A percentile compares a stretch with the other conserved stretches of the same genome.
Evolutionary conservation across 2,797 vertebrate genomes (phyloP).

Genomic region (Leptatherina wallacei): DNA sequence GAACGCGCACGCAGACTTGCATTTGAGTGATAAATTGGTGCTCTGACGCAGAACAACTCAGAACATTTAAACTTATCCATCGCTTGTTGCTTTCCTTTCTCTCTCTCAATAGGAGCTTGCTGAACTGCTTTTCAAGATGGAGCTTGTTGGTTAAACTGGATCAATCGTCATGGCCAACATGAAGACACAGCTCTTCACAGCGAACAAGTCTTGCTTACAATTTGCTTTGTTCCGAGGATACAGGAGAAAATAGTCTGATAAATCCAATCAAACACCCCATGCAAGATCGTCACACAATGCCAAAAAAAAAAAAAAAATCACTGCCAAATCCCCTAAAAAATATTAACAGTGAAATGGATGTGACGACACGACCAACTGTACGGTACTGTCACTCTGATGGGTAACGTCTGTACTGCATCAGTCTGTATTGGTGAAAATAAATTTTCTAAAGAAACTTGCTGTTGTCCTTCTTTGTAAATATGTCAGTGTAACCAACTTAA

Average conservation of each 20-base stretch:
- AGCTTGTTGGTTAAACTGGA: conserved; percentile 21
- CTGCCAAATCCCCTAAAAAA: conserved; percentile 25
- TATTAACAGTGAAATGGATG: not conserved
- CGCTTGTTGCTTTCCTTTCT: conserved; percentile 40
- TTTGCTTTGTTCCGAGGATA: conserved; percentile 7
- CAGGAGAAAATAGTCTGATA: not conserved
- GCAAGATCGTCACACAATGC: not conserved
- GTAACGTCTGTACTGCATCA: conserved; percentile 34
- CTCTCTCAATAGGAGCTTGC: conserved; percentile 71
- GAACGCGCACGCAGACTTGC: conserved; percentile 1
- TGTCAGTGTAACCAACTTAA: not conserved
- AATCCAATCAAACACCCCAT: conserved; percentile 11
- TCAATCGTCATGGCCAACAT: conserved; percentile 8
- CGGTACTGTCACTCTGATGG: conserved; percentile 23
- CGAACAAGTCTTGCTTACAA: conserved; percentile 15
- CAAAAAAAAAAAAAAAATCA: not conserved
- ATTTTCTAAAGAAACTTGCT: conserved; percentile 65
- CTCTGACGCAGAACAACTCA: not conserved
- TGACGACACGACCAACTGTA: not conserved
- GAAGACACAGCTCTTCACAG: conserved; percentile 12
- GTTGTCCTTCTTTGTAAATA: conserved; percentile 21
- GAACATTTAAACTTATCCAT: conserved; percentile 32
- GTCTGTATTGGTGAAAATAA: conserved; percentile 60
- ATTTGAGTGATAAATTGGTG: not conserved
- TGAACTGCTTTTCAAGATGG: conserved; percentile 29